Percentiles rank a stretch among this genome's conserved stretches.
These are phyloP conservation scores for Merodon equestris DNA, from an alignment of 2,888 invertebrate genomes.

Conservation along the genomic window DNA sequence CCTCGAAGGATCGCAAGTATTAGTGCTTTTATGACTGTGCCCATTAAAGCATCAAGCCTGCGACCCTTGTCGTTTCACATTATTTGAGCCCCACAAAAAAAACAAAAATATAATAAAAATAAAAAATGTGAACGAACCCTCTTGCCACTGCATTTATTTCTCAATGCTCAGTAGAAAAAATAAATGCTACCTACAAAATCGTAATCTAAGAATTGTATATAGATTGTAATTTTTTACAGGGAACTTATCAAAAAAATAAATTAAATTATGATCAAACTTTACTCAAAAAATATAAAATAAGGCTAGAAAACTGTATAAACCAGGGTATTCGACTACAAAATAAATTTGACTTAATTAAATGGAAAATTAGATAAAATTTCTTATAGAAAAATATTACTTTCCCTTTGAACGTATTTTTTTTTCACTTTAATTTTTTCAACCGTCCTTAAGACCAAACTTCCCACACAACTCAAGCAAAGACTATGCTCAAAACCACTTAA, in stretches of 20 bases:
- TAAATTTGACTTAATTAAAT: conserved; percentile 15
- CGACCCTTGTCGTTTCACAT: conserved; percentile 35
- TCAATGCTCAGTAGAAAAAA: conserved; percentile 21
- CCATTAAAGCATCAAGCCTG: conserved; percentile 21
- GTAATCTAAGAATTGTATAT: conserved; percentile 21
- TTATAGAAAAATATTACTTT: neutral
- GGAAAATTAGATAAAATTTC: neutral
- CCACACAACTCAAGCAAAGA: conserved; percentile 14
- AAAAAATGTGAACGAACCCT: neutral
- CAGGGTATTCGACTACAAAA: conserved; percentile 48
- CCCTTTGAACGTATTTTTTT: neutral
- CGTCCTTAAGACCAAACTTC: conserved; percentile 51
- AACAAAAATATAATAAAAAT: conserved; percentile 16
- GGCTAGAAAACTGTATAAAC: conserved; percentile 30
- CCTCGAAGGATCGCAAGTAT: too few species aligned
- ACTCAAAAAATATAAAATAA: conserved; percentile 8
- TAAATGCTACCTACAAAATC: neutral
- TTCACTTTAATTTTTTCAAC: conserved; percentile 33
- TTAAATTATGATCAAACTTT: conserved; percentile 18
- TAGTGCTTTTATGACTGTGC: too few species aligned
- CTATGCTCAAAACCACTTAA: conserved; percentile 28
- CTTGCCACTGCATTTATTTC: conserved; percentile 21
- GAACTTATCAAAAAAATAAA: conserved; percentile 42
- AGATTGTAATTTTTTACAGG: conserved; percentile 53
- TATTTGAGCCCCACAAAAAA: conserved; percentile 47